Base-by-base conservation (phyloP, 2,888 invertebrate genomes). In the Notocelia uddmanniana region DNA sequence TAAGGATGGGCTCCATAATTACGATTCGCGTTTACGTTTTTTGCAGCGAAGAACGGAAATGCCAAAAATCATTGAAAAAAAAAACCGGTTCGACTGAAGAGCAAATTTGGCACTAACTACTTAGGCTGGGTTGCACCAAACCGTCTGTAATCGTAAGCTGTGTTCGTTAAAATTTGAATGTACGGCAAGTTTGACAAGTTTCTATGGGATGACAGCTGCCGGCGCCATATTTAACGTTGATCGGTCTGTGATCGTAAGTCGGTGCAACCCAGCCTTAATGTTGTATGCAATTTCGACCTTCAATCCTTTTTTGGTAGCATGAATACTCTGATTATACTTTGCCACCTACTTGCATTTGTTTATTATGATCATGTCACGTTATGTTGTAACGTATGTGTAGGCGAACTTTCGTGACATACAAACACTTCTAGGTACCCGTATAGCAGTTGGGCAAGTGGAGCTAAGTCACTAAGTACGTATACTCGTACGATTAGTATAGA, bases 1-100 rank as follows among this genome's bases (percentile, higher is more conserved):
- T 64, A 54, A 21, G 52, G 64, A 64, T 64, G 64, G 63, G 52
- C 64, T 34, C 64, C 64, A 64, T 64, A 64, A 64, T 64, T 64
- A 64, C 37, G 52, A 54, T 52, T 64, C 64, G 34, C 64, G 21
- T 63, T 52, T 34, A 63, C 34, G 34, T 64, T 64, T 64, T 64
- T 64, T 64, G 21, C 52, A 11, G 21, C 9, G 37, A 54, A 54
- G 6, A 21, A 64, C 37, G 21, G 21, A 37, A 37, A 54, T 54
- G 52, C 52, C 52, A 21, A 37, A 64, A 54, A 37, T 64, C 37
- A 21, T 55, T 55, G 21, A n/a, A 21, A 19, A 62, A 19, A 52
- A 50, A 63, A 64, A 54, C 52, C 23, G 52, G 64, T 64, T 52
- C n/a, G 15, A n/a, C 37, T 9, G 15, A 37, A 21, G 37, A 34